phyloP scores from a whole-genome alignment of 2,888 invertebrate genomes.

The Trachelus tabidus region DNA sequence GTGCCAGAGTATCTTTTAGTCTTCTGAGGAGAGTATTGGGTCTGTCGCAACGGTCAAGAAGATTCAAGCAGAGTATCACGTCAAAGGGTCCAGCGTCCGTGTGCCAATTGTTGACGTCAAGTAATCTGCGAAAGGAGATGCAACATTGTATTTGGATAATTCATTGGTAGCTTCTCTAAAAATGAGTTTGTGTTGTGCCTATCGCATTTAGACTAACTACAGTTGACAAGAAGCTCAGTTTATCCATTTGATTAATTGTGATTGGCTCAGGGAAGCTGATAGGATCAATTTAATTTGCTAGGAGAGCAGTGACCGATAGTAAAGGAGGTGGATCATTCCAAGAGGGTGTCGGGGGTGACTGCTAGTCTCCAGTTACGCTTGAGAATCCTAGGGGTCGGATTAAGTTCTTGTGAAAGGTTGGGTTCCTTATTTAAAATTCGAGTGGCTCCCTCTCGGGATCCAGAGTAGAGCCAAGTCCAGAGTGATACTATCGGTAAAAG shows the following conservation, averaged over 20 bases:
- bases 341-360: too few relatives aligned
- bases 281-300: too few relatives aligned
- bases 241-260: too few relatives aligned
- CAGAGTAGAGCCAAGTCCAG: conserved; percentile 21
- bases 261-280: too few relatives aligned
- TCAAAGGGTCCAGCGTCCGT: conserved; percentile 71
- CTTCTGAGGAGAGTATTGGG: conserved; percentile 83
- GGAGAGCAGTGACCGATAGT: too few relatives aligned
- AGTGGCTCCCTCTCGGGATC: conserved; percentile 17
- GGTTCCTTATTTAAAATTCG: conserved; percentile 40
- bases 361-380: too few relatives aligned
- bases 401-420: conserved; percentile 34
- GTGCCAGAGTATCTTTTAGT: conserved; percentile 77
- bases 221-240: too few relatives aligned
- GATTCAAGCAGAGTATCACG: conserved; percentile 89
- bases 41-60: conserved; percentile 91
- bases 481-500: conserved; percentile 34
- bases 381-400: conserved; percentile 15
- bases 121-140: conserved; percentile 68
- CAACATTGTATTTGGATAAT: too few relatives aligned
- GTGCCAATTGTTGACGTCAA: conserved; percentile 78
- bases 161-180: too few relatives aligned
- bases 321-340: too few relatives aligned
- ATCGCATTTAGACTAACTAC: too few relatives aligned
- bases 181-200: too few relatives aligned